Conservation (phyloP, 2,797 vertebrate genomes). For the Nannoperca australis region DNA sequence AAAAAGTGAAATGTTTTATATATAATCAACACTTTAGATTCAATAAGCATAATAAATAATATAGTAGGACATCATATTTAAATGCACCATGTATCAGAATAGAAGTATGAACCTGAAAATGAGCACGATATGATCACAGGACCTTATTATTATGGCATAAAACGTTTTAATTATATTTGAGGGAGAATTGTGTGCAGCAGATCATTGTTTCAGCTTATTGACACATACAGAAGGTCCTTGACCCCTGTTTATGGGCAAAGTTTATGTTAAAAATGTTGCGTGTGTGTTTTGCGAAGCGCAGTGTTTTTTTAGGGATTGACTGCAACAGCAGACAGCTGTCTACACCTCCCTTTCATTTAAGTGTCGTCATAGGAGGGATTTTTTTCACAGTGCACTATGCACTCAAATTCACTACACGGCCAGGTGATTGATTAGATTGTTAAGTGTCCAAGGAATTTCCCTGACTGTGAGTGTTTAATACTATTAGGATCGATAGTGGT, state of each 20-base stretch:
- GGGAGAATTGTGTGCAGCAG: neutral
- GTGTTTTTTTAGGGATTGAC: conserved; percentile 47
- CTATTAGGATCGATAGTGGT: neutral
- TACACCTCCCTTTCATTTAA: neutral
- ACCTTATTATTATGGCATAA: neutral
- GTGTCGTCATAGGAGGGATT: neutral
- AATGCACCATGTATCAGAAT: neutral
- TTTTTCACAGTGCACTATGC: neutral
- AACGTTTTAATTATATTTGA: neutral
- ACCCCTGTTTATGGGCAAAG: conserved; percentile 67
- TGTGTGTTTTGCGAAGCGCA: conserved; percentile 44
- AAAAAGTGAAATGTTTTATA: conserved; percentile 1
- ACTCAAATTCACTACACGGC: neutral
- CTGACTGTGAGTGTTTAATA: conserved; percentile 15
- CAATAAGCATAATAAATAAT: neutral
- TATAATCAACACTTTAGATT: neutral
- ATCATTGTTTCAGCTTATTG: conserved; percentile 46
- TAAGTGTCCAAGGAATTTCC: neutral
- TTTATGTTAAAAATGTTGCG: conserved; percentile 53
- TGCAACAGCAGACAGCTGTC: neutral
- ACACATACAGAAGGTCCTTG: conserved; percentile 61
- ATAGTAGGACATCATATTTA: neutral
- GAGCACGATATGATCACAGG: no score
- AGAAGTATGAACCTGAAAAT: no score
- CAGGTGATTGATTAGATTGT: conserved; percentile 37